Base-by-base conservation (phyloP, 92 coral and sea anemone species). In the Porites cylindrica region DNA sequence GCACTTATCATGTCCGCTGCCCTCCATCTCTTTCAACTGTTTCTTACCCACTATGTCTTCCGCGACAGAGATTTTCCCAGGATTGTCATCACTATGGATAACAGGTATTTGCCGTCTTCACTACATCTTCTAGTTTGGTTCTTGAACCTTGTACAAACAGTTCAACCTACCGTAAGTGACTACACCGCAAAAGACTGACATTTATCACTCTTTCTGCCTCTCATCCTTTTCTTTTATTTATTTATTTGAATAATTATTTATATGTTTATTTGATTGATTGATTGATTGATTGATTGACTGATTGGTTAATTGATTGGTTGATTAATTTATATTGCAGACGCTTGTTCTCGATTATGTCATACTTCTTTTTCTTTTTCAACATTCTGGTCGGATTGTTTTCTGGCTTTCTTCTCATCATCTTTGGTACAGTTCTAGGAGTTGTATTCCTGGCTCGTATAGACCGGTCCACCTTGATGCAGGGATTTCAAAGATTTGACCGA, bases 331-430 rank as follows among this genome's bases (percentile, higher is more conserved):
- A 38, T 43, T 77, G 90, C 95, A 80, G 82, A 10, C 98, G 93
- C 66, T 60, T 89, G 8, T 86, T 69, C 72, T 89, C 77, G 79
- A 89, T 93, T 72, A 73, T 86, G 59, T 83, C 96, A 6, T 95
- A 69, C 73, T 91, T 95, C 89, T 88, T 93, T 43, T 95, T 93
- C 94, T 95, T 95, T 87, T 88, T 83, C 70, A 93, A 95, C 85
- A 84, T 95, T 78, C 66, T 95, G 64, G 90, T 95, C 43, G 98
- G 98, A 12, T 0, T 87, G 14, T 47, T 87, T 74, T 88, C 96
- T 1, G 90, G 93, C n/a, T 56, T 91, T 4, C 6, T 75, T 43
- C 96, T 95, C 32, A 87, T 93, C 38, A 1, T 89, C 2, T 86
- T 86, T 51, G 94, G 92, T n/a, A 72, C 79, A 29, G 18, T 89